A percentile compares a stretch with the other conserved stretches of the same genome.
Evolutionary conservation across 2,888 invertebrate genomes (phyloP).

Genomic region (Amiota communis): DNA sequence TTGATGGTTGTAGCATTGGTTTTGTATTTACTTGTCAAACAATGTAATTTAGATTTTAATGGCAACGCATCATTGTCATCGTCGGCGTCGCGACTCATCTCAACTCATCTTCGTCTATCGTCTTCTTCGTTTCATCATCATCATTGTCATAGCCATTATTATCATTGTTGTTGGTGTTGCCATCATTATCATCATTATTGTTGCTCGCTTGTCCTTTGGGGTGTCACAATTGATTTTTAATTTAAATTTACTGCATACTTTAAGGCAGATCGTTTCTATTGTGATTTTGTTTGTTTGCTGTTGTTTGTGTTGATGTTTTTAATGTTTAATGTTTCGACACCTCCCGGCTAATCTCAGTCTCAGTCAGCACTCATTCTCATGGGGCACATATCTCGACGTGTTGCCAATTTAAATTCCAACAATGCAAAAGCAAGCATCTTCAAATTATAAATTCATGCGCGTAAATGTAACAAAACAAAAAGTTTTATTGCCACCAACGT

Average conservation of each 20-base stretch:
- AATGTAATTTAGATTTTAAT: slow-evolving; percentile 62
- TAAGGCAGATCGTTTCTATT: not conserved
- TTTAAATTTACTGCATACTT: slow-evolving; percentile 51
- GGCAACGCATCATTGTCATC: slow-evolving; percentile 42
- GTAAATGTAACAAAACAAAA: slow-evolving; percentile 16
- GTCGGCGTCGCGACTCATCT: not conserved
- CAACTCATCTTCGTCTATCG: too few relatives aligned
- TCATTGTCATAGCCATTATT: too few relatives aligned
- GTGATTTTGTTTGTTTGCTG: too few relatives aligned
- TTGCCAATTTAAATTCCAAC: slow-evolving; percentile 30
- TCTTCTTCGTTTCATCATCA: too few relatives aligned
- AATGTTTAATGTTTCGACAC: too few relatives aligned
- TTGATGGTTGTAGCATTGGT: slow-evolving; percentile 33
- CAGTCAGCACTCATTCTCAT: not conserved
- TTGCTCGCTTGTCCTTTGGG: not conserved
- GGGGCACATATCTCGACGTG: slow-evolving; percentile 25
- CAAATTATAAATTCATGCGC: slow-evolving; percentile 52
- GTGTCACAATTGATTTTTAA: slow-evolving; percentile 61
- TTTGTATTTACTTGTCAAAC: slow-evolving; percentile 53
- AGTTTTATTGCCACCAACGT: slow-evolving; percentile 26
- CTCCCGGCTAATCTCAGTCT: slow-evolving; percentile 43
- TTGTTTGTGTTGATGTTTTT: slow-evolving; percentile 26
- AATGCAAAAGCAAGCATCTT: slow-evolving; percentile 42
- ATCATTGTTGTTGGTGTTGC: too few relatives aligned
- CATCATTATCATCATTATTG: slow-evolving; percentile 1